Base-by-base conservation (phyloP, 1,140 invertebrate genomes). In the Carposina sasakii region DNA sequence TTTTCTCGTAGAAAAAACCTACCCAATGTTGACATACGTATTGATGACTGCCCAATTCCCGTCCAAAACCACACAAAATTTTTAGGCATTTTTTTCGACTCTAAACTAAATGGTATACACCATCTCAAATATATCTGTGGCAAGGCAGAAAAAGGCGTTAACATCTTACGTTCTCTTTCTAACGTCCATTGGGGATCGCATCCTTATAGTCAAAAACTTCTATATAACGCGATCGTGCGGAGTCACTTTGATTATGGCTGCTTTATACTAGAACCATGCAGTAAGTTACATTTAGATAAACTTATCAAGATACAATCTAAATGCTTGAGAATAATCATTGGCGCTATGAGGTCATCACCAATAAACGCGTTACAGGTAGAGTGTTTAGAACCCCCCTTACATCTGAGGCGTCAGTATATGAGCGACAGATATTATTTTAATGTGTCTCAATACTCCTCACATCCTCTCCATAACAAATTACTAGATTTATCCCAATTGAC, bases 291-390 rank as follows among this genome's bases (percentile, higher is more conserved):
- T 9, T n/a, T 39, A 1, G 4, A 16, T 8, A 37, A 23, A 23
- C 8, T 37, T 0, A 36, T 24, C 12, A 40, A 22, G 12, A 28
- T 48, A 2, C 46, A 48, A 12, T 24, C 33, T 8, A 28, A 19
- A 20, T 39, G 13, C 36, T 36, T 48, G 1, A 12, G 46, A 39
- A 28, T 48, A 10, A 39, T 48, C 12, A 2, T 17, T 1, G 46
- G 46, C 10, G 15, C 26, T 19, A 48, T 48, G 46, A 48, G 40
- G 16, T 48, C 46, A 2, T 28, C 46, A 5, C 34, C 46, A 8
- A 48, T 39, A 3, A 48, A 48, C 40, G 46, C 46, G 9, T 15
- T 48, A 2, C 46, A 39, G 22, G 34, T 48, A 6, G 46, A 48
- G 21, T 48, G 46, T 24, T 2, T 16, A 1, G 46, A 48, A 8